Conservation (phyloP, 2,113 vertebrate species). For the Alectura lathami region DNA sequence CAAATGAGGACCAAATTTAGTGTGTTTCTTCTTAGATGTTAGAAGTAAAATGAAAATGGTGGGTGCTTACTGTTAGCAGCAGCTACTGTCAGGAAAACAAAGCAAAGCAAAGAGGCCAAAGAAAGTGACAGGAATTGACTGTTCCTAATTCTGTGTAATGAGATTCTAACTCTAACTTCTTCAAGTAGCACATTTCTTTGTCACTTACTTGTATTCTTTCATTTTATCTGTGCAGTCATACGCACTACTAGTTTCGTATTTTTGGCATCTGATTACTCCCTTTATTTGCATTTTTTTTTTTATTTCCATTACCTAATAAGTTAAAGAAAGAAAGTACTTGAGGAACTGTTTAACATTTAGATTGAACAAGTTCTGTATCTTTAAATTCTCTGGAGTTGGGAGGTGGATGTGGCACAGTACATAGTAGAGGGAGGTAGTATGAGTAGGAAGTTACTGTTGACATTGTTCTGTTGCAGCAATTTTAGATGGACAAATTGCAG, state of each 20-base stretch:
- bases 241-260: neutral
- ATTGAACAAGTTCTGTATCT: slow-evolving; percentile 8
- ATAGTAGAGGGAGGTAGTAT: slow-evolving; percentile 43
- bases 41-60: neutral
- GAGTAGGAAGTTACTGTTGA: slow-evolving; percentile 88
- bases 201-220: neutral
- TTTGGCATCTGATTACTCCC: neutral
- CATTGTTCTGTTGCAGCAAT: slow-evolving; percentile 85
- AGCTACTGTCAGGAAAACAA: neutral
- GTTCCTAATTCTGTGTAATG: neutral
- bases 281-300: neutral
- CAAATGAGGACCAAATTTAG: neutral
- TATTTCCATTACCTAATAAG: neutral
- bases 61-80: neutral
- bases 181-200: neutral
- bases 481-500: slow-evolving; percentile 88
- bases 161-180: neutral
- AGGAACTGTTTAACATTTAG: neutral
- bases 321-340: neutral
- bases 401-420: slow-evolving; percentile 48
- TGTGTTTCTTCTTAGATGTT: neutral
- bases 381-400: slow-evolving; percentile 67
- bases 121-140: neutral
- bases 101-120: neutral
- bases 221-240: neutral